These are phyloP conservation scores for Nymphalis urticae DNA, from an alignment of 2,888 invertebrate species.

Conservation along the genomic window DNA sequence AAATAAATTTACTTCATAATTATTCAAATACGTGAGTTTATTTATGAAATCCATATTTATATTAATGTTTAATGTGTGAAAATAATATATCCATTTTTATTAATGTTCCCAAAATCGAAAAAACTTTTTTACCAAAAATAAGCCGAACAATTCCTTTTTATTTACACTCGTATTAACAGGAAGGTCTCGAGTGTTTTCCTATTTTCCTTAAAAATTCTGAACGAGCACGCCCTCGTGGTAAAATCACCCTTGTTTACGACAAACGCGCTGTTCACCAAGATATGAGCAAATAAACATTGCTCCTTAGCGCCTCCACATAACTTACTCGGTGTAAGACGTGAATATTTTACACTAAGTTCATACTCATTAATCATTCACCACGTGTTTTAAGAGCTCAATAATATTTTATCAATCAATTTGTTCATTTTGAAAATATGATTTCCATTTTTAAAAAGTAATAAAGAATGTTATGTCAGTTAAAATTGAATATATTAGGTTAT, in stretches of 20 bases:
- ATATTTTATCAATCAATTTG: neutral
- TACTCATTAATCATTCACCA: neutral
- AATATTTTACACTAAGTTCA: conserved; percentile 30
- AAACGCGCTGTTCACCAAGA: conserved; percentile 37
- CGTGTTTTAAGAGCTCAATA: neutral
- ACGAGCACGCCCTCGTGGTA: conserved; percentile 33
- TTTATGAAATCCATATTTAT: too few relatives aligned
- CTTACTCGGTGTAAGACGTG: conserved; percentile 38
- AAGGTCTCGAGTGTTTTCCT: conserved; percentile 32
- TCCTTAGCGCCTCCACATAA: conserved; percentile 38
- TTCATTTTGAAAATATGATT: neutral
- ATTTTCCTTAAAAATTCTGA: conserved; percentile 35
- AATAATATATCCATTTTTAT: too few relatives aligned
- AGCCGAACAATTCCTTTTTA: conserved; percentile 29
- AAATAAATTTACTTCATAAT: neutral
- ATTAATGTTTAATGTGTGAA: too few relatives aligned
- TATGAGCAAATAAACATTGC: conserved; percentile 42
- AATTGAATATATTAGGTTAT: too few relatives aligned
- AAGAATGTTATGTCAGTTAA: too few relatives aligned
- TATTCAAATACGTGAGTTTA: too few relatives aligned
- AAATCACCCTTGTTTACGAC: conserved; percentile 40
- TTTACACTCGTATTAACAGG: conserved; percentile 35
- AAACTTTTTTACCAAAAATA: conserved; percentile 9
- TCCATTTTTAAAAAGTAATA: too few relatives aligned
- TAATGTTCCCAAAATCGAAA: neutral